Conservation (phyloP, 1,140 invertebrate genomes). For the Papilio dardanus region DNA sequence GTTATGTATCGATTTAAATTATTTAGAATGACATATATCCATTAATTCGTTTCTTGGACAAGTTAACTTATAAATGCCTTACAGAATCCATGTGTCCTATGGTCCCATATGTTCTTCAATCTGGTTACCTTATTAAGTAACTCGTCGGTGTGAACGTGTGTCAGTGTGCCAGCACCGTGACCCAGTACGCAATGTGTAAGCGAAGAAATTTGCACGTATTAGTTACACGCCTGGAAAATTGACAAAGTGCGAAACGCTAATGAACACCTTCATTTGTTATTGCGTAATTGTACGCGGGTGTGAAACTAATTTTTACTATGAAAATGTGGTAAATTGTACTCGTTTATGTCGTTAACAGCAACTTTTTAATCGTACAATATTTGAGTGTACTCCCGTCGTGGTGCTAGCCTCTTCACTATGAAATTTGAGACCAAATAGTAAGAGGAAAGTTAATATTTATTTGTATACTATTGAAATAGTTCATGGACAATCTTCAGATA, state of each 20-base stretch:
- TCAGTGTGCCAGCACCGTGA: constrained; percentile 8
- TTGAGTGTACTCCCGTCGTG: too few species aligned
- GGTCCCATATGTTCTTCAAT: background rate
- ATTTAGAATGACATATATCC: too few species aligned
- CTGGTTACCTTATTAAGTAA: background rate
- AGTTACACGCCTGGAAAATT: constrained; percentile 27
- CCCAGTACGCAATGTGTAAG: constrained; percentile 15
- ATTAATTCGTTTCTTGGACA: too few species aligned
- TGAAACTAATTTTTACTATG: background rate
- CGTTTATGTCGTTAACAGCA: background rate
- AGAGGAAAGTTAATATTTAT: too few species aligned
- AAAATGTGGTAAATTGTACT: background rate
- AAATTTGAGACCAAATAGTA: too few species aligned
- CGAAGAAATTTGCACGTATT: constrained; percentile 32
- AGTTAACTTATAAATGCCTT: too few species aligned
- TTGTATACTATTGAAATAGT: too few species aligned
- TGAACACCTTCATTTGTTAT: constrained; percentile 12
- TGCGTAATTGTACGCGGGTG: constrained; percentile 5
- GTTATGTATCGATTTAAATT: too few species aligned
- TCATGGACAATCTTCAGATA: too few species aligned
- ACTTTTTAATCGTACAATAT: background rate
- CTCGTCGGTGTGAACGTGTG: background rate
- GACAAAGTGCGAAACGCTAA: constrained; percentile 33
- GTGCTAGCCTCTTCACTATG: too few species aligned
- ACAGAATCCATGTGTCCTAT: too few species aligned